Evolutionary conservation across 2,113 vertebrate genomes (phyloP), one percentile per base, ranked within the genome.

Genomic region (Heterocephalus glaber): DNA sequence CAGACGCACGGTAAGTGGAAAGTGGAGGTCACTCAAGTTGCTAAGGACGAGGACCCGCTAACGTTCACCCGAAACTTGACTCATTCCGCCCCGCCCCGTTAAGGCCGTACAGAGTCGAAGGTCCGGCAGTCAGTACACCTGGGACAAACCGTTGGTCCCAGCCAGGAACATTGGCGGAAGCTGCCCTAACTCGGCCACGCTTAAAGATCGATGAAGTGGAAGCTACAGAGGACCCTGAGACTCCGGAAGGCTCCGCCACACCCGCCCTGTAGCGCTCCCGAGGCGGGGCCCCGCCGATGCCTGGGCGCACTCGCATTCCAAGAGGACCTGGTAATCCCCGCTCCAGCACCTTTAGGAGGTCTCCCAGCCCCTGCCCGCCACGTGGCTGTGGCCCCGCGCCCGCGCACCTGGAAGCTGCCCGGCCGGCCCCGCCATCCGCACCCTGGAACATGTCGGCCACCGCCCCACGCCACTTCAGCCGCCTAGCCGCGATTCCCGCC

Each of bases 351-450:
- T 56, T 8, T 26, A 52, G 13, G 70, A 38, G 16, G 44, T 35
- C 47, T 49, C 41, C 20, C 2, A 41, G 13, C 58, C 58, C 44
- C 58, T 10, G 38, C 66, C 47, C 16, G 28, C 68, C 77, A 58
- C 61, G 61, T 76, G 86, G 89, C 35, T n/a, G 35, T 72, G 10
- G 30, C 41, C 8, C 26, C 47, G 8, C 19, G 2, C 81, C 41
- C 56, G 14, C n/a, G 97, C 94, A 99, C 99, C 99, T 99, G 82
- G 99, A 99, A 85, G 98, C 99, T 0, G 98, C 96, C 95, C 99
- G 99, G 4, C 96, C 60, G 2, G 96, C 16, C 11, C 97, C 98
- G 8, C 63, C 82, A 7, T 99, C 99, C 35, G 99, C 86, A 0
- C 97, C 98, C 93, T 98, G 99, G 89, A 99, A 99, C 98, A 99